These are phyloP conservation scores for Agrilus planipennis DNA, from an alignment of 1,140 invertebrate species.

Conservation along the genomic window DNA sequence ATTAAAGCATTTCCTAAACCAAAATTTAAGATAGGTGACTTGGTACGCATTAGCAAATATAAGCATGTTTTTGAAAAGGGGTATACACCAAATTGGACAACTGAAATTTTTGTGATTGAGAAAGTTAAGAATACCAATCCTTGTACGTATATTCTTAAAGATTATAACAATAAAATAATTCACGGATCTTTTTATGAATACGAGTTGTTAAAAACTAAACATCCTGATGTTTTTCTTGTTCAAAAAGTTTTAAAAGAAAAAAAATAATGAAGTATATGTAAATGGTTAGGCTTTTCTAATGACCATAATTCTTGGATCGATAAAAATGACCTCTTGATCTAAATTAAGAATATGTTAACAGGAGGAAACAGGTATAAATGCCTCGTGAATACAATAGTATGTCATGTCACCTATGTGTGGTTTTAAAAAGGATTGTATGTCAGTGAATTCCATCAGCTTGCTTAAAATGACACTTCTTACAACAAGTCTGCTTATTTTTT, in stretches of 20 bases:
- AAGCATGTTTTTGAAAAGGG: slow-evolving; percentile 24
- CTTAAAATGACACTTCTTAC: no score
- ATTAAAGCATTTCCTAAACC: slow-evolving; percentile 5
- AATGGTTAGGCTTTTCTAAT: no score
- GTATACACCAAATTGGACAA: slow-evolving; percentile 26
- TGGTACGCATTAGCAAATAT: slow-evolving; percentile 13
- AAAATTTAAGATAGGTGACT: slow-evolving; percentile 12
- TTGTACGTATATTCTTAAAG: slow-evolving; percentile 17
- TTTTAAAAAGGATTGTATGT: no score
- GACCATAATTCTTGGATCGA: no score
- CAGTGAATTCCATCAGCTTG: no score
- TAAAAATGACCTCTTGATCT: no score
- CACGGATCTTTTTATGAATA: slow-evolving; percentile 24
- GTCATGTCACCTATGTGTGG: no score
- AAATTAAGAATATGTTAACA: no score
- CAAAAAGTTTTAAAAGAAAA: slow-evolving; percentile 24
- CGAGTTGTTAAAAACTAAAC: slow-evolving; percentile 20
- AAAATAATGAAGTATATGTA: no score
- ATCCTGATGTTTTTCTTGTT: slow-evolving; percentile 26
- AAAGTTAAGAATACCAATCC: slow-evolving; percentile 20
- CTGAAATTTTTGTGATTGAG: slow-evolving; percentile 24
- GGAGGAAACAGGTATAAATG: no score
- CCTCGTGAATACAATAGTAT: no score
- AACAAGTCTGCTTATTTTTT: no score
- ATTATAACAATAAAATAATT: slow-evolving; percentile 13